Evolutionary conservation across 2,888 invertebrate genomes (phyloP).

Genomic region (Ennomos erosarius): DNA sequence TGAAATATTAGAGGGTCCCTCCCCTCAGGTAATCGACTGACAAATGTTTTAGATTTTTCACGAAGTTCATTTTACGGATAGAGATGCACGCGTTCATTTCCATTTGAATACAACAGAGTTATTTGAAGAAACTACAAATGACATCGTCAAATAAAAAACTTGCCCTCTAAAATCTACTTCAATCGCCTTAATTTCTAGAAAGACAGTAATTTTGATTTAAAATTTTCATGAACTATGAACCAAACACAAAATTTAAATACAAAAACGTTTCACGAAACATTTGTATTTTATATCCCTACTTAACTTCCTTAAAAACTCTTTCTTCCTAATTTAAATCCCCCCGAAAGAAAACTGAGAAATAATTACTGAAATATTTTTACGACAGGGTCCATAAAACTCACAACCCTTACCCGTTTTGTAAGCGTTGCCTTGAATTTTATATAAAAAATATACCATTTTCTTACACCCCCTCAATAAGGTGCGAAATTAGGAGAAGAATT

Average conservation of each 20-base stretch:
- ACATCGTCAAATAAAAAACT: too few species aligned
- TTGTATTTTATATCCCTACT: slow-evolving; percentile 20
- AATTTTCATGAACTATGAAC: too few species aligned
- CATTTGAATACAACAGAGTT: too few species aligned
- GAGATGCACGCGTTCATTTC: slow-evolving; percentile 34
- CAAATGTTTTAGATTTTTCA: slow-evolving; percentile 83
- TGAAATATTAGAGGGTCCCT: slow-evolving; percentile 69
- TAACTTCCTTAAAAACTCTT: slow-evolving; percentile 24
- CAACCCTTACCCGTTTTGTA: slow-evolving; percentile 39
- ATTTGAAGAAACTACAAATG: too few species aligned
- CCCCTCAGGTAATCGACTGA: slow-evolving; percentile 83
- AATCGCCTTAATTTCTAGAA: too few species aligned
- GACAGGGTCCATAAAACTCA: slow-evolving; percentile 45
- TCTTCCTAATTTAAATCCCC: slow-evolving; percentile 15
- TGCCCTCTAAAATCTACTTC: too few species aligned
- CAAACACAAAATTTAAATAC: too few species aligned
- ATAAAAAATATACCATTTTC: slow-evolving; percentile 75
- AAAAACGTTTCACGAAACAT: slow-evolving; percentile 8
- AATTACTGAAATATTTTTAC: slow-evolving; percentile 36
- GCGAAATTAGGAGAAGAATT: slow-evolving; percentile 83
- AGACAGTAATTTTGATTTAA: too few species aligned
- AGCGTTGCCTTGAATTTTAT: slow-evolving; percentile 58
- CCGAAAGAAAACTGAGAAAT: slow-evolving; percentile 27
- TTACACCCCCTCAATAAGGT: slow-evolving; percentile 78
- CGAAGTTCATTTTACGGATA: slow-evolving; percentile 76